These are phyloP conservation scores for Cheirogaleus medius DNA, from an alignment of 2,113 vertebrate genomes.

Conservation along the genomic window DNA sequence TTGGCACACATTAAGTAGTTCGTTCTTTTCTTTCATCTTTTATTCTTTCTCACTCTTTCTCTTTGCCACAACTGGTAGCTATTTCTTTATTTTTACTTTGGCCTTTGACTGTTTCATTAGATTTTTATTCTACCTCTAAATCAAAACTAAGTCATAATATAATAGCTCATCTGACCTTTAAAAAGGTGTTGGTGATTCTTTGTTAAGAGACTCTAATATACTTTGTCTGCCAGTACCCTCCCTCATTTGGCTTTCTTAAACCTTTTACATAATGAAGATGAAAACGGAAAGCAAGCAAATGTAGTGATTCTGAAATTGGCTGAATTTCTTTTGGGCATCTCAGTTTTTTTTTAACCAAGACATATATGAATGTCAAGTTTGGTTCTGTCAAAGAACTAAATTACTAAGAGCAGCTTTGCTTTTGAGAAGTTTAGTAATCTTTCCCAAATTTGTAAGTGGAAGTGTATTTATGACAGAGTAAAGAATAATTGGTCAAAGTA, in stretches of 20 bases:
- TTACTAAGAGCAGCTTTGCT: conserved; percentile 16
- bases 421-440: neutral
- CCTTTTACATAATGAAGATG: conserved; percentile 53
- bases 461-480: neutral
- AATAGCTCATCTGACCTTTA: conserved; percentile 57
- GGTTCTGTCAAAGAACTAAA: conserved; percentile 9
- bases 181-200: neutral
- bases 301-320: neutral
- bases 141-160: conserved; percentile 55
- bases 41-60: neutral
- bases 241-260: conserved; percentile 45
- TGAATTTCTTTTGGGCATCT: neutral
- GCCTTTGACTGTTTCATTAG: conserved; percentile 45
- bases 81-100: conserved; percentile 38
- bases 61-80: neutral
- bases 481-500: neutral
- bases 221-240: neutral
- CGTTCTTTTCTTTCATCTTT: neutral
- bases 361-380: neutral
- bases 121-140: conserved; percentile 58
- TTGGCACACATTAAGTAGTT: neutral
- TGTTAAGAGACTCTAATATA: neutral
- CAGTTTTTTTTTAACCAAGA: neutral
- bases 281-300: conserved; percentile 1
- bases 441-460: neutral